Evolutionary conservation across 2,113 vertebrate species (phyloP), one percentile per base, ranked within the genome.

Genomic region (Tenebrosternarchus preto): DNA sequence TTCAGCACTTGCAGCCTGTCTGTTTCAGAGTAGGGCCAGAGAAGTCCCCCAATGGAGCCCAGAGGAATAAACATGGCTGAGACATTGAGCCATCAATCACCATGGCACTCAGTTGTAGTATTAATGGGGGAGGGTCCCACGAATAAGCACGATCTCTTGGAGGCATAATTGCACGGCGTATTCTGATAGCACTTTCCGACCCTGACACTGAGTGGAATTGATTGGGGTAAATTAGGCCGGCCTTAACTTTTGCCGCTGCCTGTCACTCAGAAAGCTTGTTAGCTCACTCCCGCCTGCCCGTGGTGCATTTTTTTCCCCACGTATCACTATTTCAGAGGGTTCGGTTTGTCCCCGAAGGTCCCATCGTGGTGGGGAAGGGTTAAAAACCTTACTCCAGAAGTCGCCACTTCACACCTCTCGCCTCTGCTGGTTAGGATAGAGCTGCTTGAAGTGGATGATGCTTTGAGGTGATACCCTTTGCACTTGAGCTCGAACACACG

Each of bases 251-350:
- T 80, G 84, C 84, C 87, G 73, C 27, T 68, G 77, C 77, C 76
- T 77, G 83, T 86, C 84, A 83, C 76, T 31, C 80, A 83, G 80
- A 88, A 83, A 84, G 80, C 76, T 77, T 55, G 19, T 36, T 57
- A 77, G 80, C 53, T 66, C 61, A 88, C 81, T 77, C 55, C 77
- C 70, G 88, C 46, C 69, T 82, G 86, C 84, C 85, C 76, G 67
- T 83, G 88, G 80, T 91, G 91, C 92, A 91, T 93, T 93, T 91
- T 90, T 85, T 90, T 85, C 90, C 89, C 89, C 78, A 55, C 63
- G 60, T 86, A 93, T 93, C 82, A 90, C 91, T 92, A 90, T 93
- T 92, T 93, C 87, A 92, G 90, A 66, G 31, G 73, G 64, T 88
- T 87, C 86, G 88, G 90, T 90, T 91, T 91, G 82, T 91, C 87